Evolutionary conservation across 2,113 vertebrate genomes (phyloP), one percentile per base, ranked within the genome.

Genomic region (Etheostoma cragini): DNA sequence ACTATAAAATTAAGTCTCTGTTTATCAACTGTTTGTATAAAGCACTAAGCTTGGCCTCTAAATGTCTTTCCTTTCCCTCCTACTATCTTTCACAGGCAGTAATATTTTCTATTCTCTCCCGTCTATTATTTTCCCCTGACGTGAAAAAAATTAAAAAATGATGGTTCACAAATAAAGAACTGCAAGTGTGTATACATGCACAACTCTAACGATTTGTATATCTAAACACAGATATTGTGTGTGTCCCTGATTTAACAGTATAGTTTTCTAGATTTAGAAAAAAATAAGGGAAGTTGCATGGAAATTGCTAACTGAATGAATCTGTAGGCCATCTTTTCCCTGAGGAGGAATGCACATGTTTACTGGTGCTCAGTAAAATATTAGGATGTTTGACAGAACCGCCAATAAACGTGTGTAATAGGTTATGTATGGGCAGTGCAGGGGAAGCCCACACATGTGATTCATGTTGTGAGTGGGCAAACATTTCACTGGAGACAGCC

Each of bases 381-480:
- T 71, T 73, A 47, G 79, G 75, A 76, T 63, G 69, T 88, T 79
- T 78, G 76, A 53, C 56, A 63, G 76, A 81, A 47, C 13, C 19
- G 6, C 49, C 66, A 35, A 33, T 52, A 52, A 52, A 52, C 6
- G 11, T 2, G 63, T 80, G 78, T 80, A 65, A 83, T 72, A 79
- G 68, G 47, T 85, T 71, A 69, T 83, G 76, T 72, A 84, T 83
- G 68, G 83, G 80, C 79, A 69, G 52, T 47, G 78, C 81, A 80
- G 73, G 87, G 83, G 63, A 82, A 90, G 62, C 91, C 90, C 87
- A 92, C 86, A 87, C 66, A 75, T 65, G 72, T 75, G 16, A 77
- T 85, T 87, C 84, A 87, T 89, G 90, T 86, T 86, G 77, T 80
- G 85, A 88, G 85, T 86, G 83, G 84, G 90, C 80, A 86, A 91